phyloP scores from a whole-genome alignment of 53 echinoderm and acorn worm genomes.

The Echinarachnius parma region DNA sequence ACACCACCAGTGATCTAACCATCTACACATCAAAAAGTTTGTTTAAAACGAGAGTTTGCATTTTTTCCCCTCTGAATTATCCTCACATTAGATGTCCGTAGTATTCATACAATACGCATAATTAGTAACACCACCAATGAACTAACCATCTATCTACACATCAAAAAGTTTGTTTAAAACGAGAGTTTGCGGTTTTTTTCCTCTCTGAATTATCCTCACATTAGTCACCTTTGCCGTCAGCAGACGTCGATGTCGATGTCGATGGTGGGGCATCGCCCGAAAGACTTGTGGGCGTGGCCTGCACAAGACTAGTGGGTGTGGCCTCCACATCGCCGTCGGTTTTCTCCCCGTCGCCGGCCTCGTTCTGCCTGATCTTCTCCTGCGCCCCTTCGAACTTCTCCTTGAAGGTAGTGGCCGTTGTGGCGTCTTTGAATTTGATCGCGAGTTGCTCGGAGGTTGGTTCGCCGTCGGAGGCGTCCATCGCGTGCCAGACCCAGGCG shows the following conservation, averaged over 20 bases:
- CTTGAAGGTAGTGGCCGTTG: slow-evolving; percentile 50
- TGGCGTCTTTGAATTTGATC: slow-evolving; percentile 47
- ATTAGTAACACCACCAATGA: too few relatives aligned
- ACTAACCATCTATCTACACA: too few relatives aligned
- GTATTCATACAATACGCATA: too few relatives aligned
- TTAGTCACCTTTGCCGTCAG: slow-evolving; percentile 38
- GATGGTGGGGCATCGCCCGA: too few relatives aligned
- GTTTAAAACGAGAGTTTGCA: slow-evolving; percentile 1
- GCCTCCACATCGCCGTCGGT: background rate
- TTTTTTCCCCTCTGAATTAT: slow-evolving; percentile 26
- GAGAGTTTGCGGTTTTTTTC: too few relatives aligned
- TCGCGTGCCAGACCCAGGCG: slow-evolving; percentile 66
- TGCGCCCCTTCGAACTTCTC: slow-evolving; percentile 42
- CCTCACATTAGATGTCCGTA: too few relatives aligned
- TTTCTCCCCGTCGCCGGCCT: background rate
- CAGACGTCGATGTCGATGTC: slow-evolving; percentile 14
- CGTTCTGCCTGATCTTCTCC: slow-evolving; percentile 19
- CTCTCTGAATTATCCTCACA: slow-evolving; percentile 43
- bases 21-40: too few relatives aligned
- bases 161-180: too few relatives aligned
- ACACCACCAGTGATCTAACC: too few relatives aligned
- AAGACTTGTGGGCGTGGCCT: too few relatives aligned
- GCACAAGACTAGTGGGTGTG: too few relatives aligned
- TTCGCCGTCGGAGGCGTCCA: slow-evolving; percentile 67
- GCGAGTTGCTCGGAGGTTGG: slow-evolving; percentile 51